Conservation (phyloP, 2,888 invertebrate species). For the Sphaerophoria rueppellii region DNA sequence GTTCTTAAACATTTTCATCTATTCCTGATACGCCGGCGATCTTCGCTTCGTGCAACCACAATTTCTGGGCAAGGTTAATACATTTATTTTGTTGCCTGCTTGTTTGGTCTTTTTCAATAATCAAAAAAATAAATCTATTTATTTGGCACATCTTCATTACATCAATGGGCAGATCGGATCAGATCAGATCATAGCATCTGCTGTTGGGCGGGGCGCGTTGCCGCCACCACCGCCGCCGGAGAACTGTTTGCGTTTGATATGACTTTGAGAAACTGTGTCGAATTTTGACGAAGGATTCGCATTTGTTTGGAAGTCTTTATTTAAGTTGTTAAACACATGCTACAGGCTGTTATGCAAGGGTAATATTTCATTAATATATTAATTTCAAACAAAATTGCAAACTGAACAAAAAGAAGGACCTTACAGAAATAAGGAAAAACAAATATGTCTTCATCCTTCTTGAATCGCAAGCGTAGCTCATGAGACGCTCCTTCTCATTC, state of each 20-base stretch:
- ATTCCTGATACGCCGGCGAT: slow-evolving; percentile 32
- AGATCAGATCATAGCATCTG: slow-evolving; percentile 59
- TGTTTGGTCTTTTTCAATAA: slow-evolving; percentile 66
- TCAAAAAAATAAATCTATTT: slow-evolving; percentile 55
- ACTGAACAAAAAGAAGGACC: too few species aligned
- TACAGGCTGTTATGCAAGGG: slow-evolving; percentile 23
- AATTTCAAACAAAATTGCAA: too few species aligned
- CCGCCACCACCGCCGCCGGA: neutral
- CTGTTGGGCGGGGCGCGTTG: neutral
- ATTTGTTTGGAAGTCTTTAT: slow-evolving; percentile 24
- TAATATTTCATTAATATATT: too few species aligned
- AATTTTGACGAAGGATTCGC: slow-evolving; percentile 34
- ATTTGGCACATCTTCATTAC: slow-evolving; percentile 65
- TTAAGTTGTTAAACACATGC: slow-evolving; percentile 14
- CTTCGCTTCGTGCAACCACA: slow-evolving; percentile 21
- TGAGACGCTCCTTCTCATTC: too few species aligned
- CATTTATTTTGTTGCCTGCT: slow-evolving; percentile 45
- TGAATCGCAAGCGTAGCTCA: too few species aligned
- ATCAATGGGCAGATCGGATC: slow-evolving; percentile 38
- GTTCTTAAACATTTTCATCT: slow-evolving; percentile 71
- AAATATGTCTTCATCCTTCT: too few species aligned
- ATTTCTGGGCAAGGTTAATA: slow-evolving; percentile 21
- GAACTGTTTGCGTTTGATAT: slow-evolving; percentile 36
- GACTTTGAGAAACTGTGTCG: slow-evolving; percentile 29
- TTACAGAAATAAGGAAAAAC: too few species aligned